phyloP scores from a whole-genome alignment of 2,797 vertebrate species.

The Harpagifer antarcticus region DNA sequence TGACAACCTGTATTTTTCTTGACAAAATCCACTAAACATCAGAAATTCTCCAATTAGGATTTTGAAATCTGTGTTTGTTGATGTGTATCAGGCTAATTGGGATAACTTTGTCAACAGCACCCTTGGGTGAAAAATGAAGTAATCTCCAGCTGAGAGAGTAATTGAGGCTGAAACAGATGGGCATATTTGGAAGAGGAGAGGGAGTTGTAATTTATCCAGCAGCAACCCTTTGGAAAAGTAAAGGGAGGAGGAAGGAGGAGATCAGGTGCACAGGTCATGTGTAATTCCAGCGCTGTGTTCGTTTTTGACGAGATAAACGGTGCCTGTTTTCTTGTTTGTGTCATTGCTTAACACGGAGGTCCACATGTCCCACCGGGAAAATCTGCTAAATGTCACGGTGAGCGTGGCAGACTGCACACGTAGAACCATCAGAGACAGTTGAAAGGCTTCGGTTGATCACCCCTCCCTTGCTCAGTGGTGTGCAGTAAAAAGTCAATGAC shows the following conservation, averaged over 20 bases:
- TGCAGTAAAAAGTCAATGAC: constrained; percentile 16
- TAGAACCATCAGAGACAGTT: constrained; percentile 35
- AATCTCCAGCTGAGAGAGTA: constrained; percentile 59
- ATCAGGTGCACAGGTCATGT: constrained; percentile 50
- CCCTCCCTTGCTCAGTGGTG: constrained; percentile 9
- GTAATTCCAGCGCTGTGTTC: constrained; percentile 59
- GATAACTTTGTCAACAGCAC: constrained; percentile 71
- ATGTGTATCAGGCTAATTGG: constrained; percentile 55
- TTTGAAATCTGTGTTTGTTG: constrained; percentile 40
- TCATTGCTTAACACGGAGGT: constrained; percentile 46
- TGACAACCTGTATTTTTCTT: constrained; percentile 18
- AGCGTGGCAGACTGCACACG: constrained; percentile 20
- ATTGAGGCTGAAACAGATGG: constrained; percentile 74
- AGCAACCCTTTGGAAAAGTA: neutral
- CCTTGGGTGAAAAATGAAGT: constrained; percentile 68
- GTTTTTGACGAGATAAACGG: constrained; percentile 66
- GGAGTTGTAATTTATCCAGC: constrained; percentile 27
- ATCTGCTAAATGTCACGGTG: constrained; percentile 73
- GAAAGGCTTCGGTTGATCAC: constrained; percentile 13
- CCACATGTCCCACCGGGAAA: constrained; percentile 45
- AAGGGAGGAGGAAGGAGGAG: neutral
- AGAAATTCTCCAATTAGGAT: constrained; percentile 38
- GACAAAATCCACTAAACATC: neutral
- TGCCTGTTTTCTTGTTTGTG: constrained; percentile 46
- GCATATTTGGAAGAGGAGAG: constrained; percentile 44